Percentiles rank a stretch among this genome's conserved stretches.
Conservation (phyloP, 2,888 invertebrate genomes). For the Tetranychus piercei region DNA sequence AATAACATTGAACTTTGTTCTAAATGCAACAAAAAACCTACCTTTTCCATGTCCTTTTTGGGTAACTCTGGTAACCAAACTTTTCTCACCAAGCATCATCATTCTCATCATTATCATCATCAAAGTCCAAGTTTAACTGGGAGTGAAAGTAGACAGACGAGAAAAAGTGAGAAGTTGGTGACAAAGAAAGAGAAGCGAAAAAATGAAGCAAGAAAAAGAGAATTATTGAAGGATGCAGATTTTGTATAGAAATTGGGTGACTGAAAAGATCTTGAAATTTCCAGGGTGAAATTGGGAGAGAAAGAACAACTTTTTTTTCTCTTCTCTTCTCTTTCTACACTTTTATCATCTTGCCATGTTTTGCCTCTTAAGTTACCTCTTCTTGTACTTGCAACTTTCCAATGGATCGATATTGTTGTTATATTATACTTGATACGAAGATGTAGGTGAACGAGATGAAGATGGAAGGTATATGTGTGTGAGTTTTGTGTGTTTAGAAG, state of each 20-base stretch:
- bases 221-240: background rate
- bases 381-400: background rate
- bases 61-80: background rate
- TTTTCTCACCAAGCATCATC: background rate
- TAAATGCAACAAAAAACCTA: background rate
- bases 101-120: background rate
- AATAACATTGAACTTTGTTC: slow-evolving; percentile 1
- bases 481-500: background rate
- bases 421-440: background rate
- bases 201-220: background rate
- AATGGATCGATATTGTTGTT: background rate
- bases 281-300: background rate
- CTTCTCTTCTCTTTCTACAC: background rate
- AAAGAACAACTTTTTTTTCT: background rate
- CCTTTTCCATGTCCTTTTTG: background rate
- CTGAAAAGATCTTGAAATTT: background rate
- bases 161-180: background rate
- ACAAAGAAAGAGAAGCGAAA: background rate
- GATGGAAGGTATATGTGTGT: background rate
- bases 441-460: background rate
- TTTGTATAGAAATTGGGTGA: background rate
- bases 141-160: too few species aligned
- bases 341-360: background rate
- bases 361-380: background rate
- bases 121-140: background rate